phyloP scores from a whole-genome alignment of 2,797 vertebrate genomes.

The Tamandua tetradactyla region DNA sequence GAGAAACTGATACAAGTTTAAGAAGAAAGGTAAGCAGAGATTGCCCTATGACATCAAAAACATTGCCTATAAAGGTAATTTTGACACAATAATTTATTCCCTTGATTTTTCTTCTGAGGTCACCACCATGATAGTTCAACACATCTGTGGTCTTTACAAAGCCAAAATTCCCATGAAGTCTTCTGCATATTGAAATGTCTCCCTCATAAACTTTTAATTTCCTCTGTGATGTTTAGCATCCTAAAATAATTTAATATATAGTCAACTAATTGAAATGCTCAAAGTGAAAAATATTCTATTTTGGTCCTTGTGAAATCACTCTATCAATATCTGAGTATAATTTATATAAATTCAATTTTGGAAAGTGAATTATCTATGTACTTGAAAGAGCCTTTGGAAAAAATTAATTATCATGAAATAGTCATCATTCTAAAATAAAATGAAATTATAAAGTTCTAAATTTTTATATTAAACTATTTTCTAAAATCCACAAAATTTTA shows the following conservation, averaged over 20 bases:
- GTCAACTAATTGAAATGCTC: slow-evolving; percentile 39
- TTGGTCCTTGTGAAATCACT: slow-evolving; percentile 42
- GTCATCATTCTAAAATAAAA: slow-evolving; percentile 37
- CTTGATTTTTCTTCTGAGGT: slow-evolving; percentile 74
- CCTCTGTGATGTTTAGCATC: slow-evolving; percentile 50
- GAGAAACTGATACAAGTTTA: slow-evolving; percentile 84
- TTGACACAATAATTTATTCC: slow-evolving; percentile 80
- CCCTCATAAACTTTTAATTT: slow-evolving; percentile 43
- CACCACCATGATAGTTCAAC: slow-evolving; percentile 52
- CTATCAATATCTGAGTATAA: slow-evolving; percentile 32
- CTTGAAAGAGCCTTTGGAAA: slow-evolving; percentile 45
- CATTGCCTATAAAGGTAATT: slow-evolving; percentile 76
- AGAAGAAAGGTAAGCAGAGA: slow-evolving; percentile 75
- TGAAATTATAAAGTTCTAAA: slow-evolving; percentile 25
- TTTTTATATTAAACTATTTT: slow-evolving; percentile 40
- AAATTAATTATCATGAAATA: slow-evolving; percentile 41
- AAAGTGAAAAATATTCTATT: slow-evolving; percentile 46
- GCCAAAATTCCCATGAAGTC: too few relatives aligned
- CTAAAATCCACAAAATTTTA: slow-evolving; percentile 23
- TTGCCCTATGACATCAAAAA: slow-evolving; percentile 79
- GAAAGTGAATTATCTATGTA: slow-evolving; percentile 60
- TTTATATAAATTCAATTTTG: slow-evolving; percentile 62
- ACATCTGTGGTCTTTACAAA: too few relatives aligned
- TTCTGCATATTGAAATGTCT: slow-evolving; percentile 40
- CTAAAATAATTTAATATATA: slow-evolving; percentile 62